Conservation (phyloP, 2,888 invertebrate genomes). For the Linyphia triangularis region DNA sequence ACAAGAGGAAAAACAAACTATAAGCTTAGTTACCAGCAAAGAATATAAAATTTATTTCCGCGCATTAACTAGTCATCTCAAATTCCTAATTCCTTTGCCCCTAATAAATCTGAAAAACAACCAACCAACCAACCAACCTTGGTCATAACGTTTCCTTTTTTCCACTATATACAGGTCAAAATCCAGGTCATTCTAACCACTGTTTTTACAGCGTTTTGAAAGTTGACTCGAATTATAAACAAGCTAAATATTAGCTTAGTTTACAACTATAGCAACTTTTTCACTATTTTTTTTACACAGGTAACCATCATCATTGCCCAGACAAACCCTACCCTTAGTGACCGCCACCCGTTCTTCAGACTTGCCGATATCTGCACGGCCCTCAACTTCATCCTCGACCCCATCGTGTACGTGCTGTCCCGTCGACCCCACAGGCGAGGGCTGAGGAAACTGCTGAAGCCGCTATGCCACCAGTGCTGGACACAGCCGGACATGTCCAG, state of each 20-base stretch:
- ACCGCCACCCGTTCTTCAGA: constrained; percentile 81
- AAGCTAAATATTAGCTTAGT: background rate
- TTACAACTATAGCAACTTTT: background rate
- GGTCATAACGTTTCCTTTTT: no score
- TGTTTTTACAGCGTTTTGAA: no score
- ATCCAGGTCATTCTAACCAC: no score
- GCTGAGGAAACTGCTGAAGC: constrained; percentile 57
- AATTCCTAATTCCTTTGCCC: no score
- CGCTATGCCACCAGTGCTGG: constrained; percentile 68
- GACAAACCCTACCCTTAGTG: constrained; percentile 78
- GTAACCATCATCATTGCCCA: constrained; percentile 85
- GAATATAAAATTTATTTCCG: no score
- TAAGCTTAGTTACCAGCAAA: no score
- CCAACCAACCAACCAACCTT: no score
- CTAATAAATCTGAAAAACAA: no score
- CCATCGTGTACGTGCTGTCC: constrained; percentile 80
- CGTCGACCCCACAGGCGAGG: constrained; percentile 69
- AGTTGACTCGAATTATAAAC: no score
- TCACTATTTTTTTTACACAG: constrained; percentile 79
- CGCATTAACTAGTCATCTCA: no score
- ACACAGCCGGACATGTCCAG: constrained; percentile 29
- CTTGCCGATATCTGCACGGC: constrained; percentile 88
- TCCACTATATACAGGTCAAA: no score
- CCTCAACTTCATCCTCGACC: constrained; percentile 90
- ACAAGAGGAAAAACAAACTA: no score